Percentiles rank a stretch among this genome's conserved stretches.
phyloP scores from a whole-genome alignment of 2,113 vertebrate genomes.

The Speoplatyrhinus poulsoni region DNA sequence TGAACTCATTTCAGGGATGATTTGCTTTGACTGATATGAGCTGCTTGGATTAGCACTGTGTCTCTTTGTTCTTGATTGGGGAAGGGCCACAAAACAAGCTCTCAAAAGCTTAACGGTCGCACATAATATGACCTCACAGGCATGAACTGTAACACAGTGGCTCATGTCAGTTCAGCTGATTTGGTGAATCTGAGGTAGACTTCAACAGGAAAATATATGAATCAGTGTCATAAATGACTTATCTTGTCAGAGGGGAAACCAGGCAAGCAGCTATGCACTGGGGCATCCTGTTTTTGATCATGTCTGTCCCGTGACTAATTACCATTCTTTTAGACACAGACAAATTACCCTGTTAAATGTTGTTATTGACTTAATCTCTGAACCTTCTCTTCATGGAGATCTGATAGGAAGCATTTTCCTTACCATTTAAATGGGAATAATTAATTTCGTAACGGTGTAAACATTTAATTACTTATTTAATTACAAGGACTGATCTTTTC shows the following conservation, averaged over 20 bases:
- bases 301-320: neutral
- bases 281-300: neutral
- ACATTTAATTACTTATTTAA: slow-evolving; percentile 48
- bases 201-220: neutral
- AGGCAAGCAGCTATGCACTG: neutral
- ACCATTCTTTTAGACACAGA: slow-evolving; percentile 14
- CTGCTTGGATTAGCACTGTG: slow-evolving; percentile 62
- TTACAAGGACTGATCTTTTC: slow-evolving; percentile 20
- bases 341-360: slow-evolving; percentile 27
- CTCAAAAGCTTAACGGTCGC: slow-evolving; percentile 31
- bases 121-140: slow-evolving; percentile 23
- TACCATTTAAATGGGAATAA: slow-evolving; percentile 26
- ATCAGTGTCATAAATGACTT: neutral
- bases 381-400: slow-evolving; percentile 1
- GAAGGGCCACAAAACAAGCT: slow-evolving; percentile 48
- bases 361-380: neutral
- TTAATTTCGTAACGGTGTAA: slow-evolving; percentile 45
- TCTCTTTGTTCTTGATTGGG: slow-evolving; percentile 61
- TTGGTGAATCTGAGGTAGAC: slow-evolving; percentile 12
- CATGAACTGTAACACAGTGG: slow-evolving; percentile 31
- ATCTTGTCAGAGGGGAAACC: neutral
- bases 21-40: slow-evolving; percentile 67
- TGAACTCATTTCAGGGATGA: slow-evolving; percentile 70
- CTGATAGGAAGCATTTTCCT: neutral
- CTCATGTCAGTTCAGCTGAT: slow-evolving; percentile 15